These are phyloP conservation scores for Pantala flavescens DNA, from an alignment of 1,140 invertebrate genomes.

Conservation along the genomic window DNA sequence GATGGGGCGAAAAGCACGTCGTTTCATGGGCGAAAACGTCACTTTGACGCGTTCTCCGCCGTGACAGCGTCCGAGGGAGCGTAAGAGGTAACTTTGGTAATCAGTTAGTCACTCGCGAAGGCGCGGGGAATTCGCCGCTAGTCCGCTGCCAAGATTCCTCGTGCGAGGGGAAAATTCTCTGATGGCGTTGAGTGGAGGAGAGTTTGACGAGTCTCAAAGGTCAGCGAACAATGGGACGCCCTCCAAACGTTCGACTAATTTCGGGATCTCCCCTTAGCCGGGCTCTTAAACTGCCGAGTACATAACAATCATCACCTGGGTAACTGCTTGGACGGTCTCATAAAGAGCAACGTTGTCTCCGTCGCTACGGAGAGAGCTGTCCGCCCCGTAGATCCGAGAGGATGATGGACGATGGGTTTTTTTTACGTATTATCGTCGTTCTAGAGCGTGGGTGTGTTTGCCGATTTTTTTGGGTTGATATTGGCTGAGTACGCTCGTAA, in stretches of 20 bases:
- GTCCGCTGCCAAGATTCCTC: slow-evolving; percentile 25
- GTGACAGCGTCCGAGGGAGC: slow-evolving; percentile 30
- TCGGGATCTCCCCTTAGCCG: neutral
- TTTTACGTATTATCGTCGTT: too few relatives aligned
- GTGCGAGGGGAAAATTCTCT: slow-evolving; percentile 19
- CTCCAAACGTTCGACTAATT: slow-evolving; percentile 5
- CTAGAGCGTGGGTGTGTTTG: too few relatives aligned
- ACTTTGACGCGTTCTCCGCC: slow-evolving; percentile 14
- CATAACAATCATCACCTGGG: neutral
- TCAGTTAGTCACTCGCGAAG: neutral
- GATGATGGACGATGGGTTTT: too few relatives aligned
- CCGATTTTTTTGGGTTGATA: too few relatives aligned
- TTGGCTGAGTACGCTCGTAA: too few relatives aligned
- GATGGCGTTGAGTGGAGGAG: slow-evolving; percentile 28
- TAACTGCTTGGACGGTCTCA: too few relatives aligned
- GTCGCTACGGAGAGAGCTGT: too few relatives aligned
- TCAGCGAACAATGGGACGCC: neutral
- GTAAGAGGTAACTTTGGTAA: slow-evolving; percentile 20
- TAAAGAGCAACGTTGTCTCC: too few relatives aligned
- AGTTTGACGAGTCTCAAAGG: slow-evolving; percentile 24
- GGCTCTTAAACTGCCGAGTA: neutral
- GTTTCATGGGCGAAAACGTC: too few relatives aligned
- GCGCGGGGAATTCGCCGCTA: slow-evolving; percentile 16
- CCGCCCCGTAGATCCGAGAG: too few relatives aligned
- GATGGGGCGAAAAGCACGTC: too few relatives aligned